Evolutionary conservation across 2,113 vertebrate species (phyloP), one percentile per base, ranked within the genome.

Genomic region (Oxygymnocypris stewartii): DNA sequence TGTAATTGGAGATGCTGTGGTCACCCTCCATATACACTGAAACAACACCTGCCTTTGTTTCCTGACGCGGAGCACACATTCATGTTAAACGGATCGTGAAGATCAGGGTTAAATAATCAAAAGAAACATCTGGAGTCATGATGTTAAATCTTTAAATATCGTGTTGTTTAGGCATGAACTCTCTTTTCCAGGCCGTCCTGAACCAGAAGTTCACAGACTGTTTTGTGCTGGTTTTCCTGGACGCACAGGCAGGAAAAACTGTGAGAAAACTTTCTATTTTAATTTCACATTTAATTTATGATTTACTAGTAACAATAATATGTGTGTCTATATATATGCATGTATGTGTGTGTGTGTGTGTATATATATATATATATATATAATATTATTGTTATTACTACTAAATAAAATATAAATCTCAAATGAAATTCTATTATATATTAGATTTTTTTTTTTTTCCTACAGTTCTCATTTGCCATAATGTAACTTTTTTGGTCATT

Each of bases 191-290:
- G 98, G 98, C 98, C 0, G 97, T 99, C 82, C 95, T 99, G 77
- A 99, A 99, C 92, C 98, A 99, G 94, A 99, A 99, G 93, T 99
- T 99, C 90, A 98, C 96, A 0, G 98, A 99, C 92, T 99, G 97
- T 91, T 99, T 99, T 23, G 97, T 99, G 85, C 93, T 99, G 49
- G 96, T 99, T 31, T 99, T 98, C 88, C 95, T 99, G 1, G 96
- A 99, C 90, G 93, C 95, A 14, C 98, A 98, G 88, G 96, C 97
- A 88, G 97, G 96, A 92, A 99, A 99, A 95, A 99, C 97, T 77
- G 98, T 99, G 88, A 96, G 96, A 88, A 20, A 20, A 51, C 76
- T 54, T n/a, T 6, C 65, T 69, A 31, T 74, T 1, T 49, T 10
- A 20, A 7, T 67, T 5, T 65, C 28, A 35, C 31, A 18, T 71